phyloP scores from a whole-genome alignment of 2,113 vertebrate species.

The Pachycephala philippinensis region DNA sequence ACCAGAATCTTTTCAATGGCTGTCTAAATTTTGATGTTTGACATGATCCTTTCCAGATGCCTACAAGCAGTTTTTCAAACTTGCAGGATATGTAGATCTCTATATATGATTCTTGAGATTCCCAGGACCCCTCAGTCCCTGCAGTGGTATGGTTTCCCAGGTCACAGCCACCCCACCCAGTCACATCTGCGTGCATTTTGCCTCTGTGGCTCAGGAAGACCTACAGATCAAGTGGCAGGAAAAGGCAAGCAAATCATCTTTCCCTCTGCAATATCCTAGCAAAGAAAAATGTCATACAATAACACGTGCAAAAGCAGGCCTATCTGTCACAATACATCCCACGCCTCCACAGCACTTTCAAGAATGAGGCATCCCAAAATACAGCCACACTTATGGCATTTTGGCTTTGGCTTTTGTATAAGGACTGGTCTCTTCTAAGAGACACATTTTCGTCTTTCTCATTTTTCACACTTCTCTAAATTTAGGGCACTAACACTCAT shows the following conservation, averaged over 20 bases:
- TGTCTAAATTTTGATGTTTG: not conserved
- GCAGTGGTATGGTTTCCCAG: not conserved
- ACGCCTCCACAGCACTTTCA: fast-evolving
- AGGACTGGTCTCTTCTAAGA: not conserved
- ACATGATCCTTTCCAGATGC: not conserved
- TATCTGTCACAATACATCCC: not conserved
- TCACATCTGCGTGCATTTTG: fast-evolving
- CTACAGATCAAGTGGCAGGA: not conserved
- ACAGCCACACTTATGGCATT: not conserved
- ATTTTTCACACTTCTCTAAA: not conserved
- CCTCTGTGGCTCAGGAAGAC: not conserved
- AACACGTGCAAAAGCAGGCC: not conserved
- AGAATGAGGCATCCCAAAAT: not conserved
- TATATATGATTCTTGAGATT: not conserved
- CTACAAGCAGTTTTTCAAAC: not conserved
- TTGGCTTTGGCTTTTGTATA: not conserved
- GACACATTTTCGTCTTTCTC: not conserved
- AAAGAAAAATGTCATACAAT: not conserved
- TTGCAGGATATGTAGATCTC: not conserved
- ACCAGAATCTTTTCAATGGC: not conserved
- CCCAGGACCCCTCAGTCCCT: not conserved
- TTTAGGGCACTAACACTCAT: not conserved
- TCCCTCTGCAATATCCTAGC: not conserved
- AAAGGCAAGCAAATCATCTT: not conserved
- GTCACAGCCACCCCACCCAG: too few species aligned